Evolutionary conservation across 2,797 vertebrate species (phyloP), one percentile per base, ranked within the genome.

Genomic region (Pipistrellus pygmaeus): DNA sequence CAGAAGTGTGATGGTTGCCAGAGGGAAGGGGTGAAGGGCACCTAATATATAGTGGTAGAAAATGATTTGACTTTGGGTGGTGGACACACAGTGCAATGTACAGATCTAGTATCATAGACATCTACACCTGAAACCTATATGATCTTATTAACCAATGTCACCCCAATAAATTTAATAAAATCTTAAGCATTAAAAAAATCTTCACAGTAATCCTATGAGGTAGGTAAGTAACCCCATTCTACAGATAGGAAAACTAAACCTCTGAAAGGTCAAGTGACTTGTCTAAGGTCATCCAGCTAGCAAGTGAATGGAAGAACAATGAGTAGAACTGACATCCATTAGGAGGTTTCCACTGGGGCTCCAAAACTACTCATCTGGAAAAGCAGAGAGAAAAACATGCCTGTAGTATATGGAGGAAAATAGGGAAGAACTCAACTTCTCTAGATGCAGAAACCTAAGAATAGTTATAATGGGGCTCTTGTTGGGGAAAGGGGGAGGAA

Each of bases 261-360:
- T 85, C 44, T 93, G 77, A 92, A 87, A 77, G 7, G 15, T 85
- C 35, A 91, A 81, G 18, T 90, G 25, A 91, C 20, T 90, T 92
- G 20, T 82, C 41, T 76, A 87, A 68, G 23, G 30, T 92, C 75
- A 83, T 48, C 32, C 20, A 88, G 44, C 12, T 88, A 95, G 35
- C 27, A 93, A 71, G 5, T 35, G 88, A 88, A 46, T 78, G 35
- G 15, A 32, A 94, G 25, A 78, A 9, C 44, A 92, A 88, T 51
- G 69, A 95, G 3, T 60, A 85, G 55, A 94, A 85, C 10, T 51
- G 14, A 85, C 9, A 60, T 66, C 13, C 32, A 60, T 86, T 11
- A 27, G 48, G 48, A 78, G 17, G 23, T 82, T 91, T 92, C 23
- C 86, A 75, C 17, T 92, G 30, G 32, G 21, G 23, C 30, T 90